phyloP scores from a whole-genome alignment of 2,113 vertebrate species.

The Amphiprion ocellaris region DNA sequence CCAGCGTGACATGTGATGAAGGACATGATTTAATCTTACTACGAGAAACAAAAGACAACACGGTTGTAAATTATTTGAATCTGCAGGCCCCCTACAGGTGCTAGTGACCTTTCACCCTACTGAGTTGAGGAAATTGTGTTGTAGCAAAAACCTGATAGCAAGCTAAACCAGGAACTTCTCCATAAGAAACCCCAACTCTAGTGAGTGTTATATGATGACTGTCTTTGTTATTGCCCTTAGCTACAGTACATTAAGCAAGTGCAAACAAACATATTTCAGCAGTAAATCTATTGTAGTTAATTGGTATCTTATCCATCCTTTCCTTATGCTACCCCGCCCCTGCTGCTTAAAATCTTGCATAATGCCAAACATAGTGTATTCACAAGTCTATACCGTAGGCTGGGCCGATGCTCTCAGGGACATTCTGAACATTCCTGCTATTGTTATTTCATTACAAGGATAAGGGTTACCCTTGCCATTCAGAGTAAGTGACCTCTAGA shows the following conservation, averaged over 20 bases:
- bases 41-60: constrained; percentile 57
- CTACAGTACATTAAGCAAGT: background rate
- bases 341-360: constrained; percentile 29
- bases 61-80: constrained; percentile 37
- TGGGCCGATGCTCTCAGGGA: constrained; percentile 55
- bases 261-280: constrained; percentile 20
- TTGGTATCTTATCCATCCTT: constrained; percentile 25
- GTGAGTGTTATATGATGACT: background rate
- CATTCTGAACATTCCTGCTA: constrained; percentile 80
- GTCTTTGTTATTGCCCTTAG: background rate
- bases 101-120: constrained; percentile 36
- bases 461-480: constrained; percentile 71
- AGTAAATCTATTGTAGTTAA: constrained; percentile 11
- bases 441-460: constrained; percentile 81
- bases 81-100: constrained; percentile 44
- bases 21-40: constrained; percentile 56
- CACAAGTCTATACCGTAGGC: constrained; percentile 52
- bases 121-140: constrained; percentile 5
- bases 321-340: constrained; percentile 14
- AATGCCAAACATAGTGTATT: constrained; percentile 39
- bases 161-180: background rate
- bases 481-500: constrained; percentile 72
- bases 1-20: constrained; percentile 50
- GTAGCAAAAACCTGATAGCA: constrained; percentile 1
- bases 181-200: background rate